These are phyloP conservation scores for Channallabes apus DNA, from an alignment of 2,797 vertebrate genomes.

Conservation along the genomic window DNA sequence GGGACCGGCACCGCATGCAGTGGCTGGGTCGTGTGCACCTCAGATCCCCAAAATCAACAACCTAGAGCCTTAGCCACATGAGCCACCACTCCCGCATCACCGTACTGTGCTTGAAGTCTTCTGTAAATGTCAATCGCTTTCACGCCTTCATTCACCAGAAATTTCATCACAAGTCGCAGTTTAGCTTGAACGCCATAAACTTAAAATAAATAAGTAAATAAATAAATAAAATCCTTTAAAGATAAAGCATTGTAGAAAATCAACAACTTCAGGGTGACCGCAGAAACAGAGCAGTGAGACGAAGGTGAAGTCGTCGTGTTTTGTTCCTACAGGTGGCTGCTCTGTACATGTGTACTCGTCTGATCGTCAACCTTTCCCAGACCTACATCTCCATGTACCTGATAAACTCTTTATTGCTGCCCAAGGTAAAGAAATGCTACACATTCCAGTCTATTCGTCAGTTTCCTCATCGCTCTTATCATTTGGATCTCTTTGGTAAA, in stretches of 20 bases:
- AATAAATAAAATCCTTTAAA: background rate
- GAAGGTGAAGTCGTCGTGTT: background rate
- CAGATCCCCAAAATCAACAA: too few species aligned
- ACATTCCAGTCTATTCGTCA: too few species aligned
- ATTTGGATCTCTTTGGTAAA: background rate
- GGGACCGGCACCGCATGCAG: too few species aligned
- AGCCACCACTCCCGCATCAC: too few species aligned
- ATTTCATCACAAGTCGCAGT: too few species aligned
- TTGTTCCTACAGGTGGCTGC: constrained; percentile 74
- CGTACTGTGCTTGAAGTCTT: too few species aligned
- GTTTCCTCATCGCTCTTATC: background rate
- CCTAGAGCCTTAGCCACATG: too few species aligned
- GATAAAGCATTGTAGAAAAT: background rate
- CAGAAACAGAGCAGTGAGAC: background rate
- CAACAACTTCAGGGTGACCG: background rate
- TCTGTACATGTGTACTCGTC: constrained; percentile 87
- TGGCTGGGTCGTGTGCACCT: too few species aligned
- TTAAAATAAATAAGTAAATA: too few species aligned
- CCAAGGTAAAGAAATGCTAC: constrained; percentile 76
- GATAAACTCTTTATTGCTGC: constrained; percentile 81
- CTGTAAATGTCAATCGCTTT: too few species aligned
- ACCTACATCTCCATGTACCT: constrained; percentile 88
- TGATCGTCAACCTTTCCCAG: constrained; percentile 89
- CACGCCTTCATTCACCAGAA: too few species aligned
- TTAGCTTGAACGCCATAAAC: too few species aligned